Conservation (phyloP, 2,888 invertebrate genomes). For the Stenoptilia bipunctidactyla region DNA sequence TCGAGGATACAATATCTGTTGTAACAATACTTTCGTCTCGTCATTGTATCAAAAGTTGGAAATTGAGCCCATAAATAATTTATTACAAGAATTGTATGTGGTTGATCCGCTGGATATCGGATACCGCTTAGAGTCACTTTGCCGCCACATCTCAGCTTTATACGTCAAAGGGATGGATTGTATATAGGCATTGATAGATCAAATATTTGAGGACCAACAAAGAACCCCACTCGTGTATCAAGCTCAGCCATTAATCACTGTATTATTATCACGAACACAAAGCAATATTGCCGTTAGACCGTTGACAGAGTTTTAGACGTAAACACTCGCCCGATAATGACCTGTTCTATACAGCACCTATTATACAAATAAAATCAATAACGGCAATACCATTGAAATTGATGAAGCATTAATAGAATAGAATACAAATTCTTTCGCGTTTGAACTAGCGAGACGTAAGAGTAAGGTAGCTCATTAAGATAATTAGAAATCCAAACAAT, state of each 20-base stretch:
- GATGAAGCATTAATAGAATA: too few species aligned
- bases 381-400: too few species aligned
- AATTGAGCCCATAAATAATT: too few species aligned
- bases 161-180: conserved; percentile 49
- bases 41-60: too few species aligned
- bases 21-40: too few species aligned
- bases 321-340: conserved; percentile 58
- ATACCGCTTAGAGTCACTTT: conserved; percentile 24
- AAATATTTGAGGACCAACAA: conserved; percentile 64
- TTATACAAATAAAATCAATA: conserved; percentile 60
- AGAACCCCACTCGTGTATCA: conserved; percentile 54
- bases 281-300: conserved; percentile 56
- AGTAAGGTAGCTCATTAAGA: too few species aligned
- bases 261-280: conserved; percentile 58
- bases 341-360: conserved; percentile 53
- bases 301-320: conserved; percentile 40
- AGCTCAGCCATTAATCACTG: conserved; percentile 58
- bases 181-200: conserved; percentile 36
- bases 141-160: too few species aligned
- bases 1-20: too few species aligned
- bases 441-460: too few species aligned
- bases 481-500: too few species aligned
- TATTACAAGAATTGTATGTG: too few species aligned
- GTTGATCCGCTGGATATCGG: conserved; percentile 8
- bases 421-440: too few species aligned